Evolutionary conservation across 2,797 vertebrate species (phyloP).

Genomic region (Catostomus latipinnis): DNA sequence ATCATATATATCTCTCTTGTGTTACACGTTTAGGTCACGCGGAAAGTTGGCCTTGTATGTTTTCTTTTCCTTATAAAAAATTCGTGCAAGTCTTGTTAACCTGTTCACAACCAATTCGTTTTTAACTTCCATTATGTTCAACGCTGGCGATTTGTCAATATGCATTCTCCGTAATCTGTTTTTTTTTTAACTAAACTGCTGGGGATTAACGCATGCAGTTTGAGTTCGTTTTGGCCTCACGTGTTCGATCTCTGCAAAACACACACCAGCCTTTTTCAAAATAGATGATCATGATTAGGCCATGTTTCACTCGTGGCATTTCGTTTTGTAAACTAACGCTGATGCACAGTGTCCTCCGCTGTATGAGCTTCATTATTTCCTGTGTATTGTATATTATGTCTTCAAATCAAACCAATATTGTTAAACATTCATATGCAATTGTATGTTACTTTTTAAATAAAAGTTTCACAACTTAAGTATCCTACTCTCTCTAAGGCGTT

Average conservation of each 20-base stretch:
- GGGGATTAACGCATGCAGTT: conserved; percentile 35
- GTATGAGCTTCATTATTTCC: conserved; percentile 64
- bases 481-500: conserved; percentile 79
- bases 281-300: conserved; percentile 17
- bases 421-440: conserved; percentile 81
- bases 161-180: conserved; percentile 22
- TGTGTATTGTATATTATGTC: conserved; percentile 83
- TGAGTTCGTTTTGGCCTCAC: conserved; percentile 13
- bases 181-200: neutral
- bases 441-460: conserved; percentile 85
- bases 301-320: conserved; percentile 11
- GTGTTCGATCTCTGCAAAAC: conserved; percentile 29
- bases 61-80: neutral
- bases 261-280: neutral
- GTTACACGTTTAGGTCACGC: conserved; percentile 37
- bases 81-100: conserved; percentile 26
- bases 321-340: conserved; percentile 39
- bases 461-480: conserved; percentile 78
- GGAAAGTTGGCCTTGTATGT: conserved; percentile 1
- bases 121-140: conserved; percentile 38
- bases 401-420: conserved; percentile 80
- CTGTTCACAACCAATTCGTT: conserved; percentile 22
- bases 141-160: conserved; percentile 22
- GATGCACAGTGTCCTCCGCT: neutral
- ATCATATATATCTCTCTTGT: conserved; percentile 44